Percentiles rank a stretch among this genome's conserved stretches.
phyloP scores from a whole-genome alignment of 2,797 vertebrate species.

The Gymnopithys bicolor region DNA sequence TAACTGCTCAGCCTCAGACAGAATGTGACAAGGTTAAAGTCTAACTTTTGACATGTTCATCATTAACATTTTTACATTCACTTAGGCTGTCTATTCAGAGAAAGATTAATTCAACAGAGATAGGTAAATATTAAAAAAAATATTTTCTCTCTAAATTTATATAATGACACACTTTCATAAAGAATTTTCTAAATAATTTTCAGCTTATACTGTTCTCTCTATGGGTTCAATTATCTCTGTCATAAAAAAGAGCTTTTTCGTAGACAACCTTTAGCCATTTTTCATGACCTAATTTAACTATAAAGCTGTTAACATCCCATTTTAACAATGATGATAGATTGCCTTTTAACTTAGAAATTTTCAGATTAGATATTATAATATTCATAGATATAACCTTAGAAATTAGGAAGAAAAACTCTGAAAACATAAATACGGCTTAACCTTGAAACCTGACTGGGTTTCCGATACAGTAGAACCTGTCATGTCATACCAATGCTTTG shows the following conservation, averaged over 20 bases:
- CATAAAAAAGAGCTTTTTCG: constrained; percentile 76
- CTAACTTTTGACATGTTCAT: constrained; percentile 56
- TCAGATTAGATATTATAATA: constrained; percentile 70
- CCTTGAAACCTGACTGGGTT: constrained; percentile 71
- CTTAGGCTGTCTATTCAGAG: constrained; percentile 46
- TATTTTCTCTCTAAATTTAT: constrained; percentile 77
- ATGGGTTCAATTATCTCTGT: constrained; percentile 80
- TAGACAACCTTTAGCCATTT: constrained; percentile 73
- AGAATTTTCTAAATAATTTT: constrained; percentile 80
- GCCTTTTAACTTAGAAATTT: constrained; percentile 68
- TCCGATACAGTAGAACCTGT: constrained; percentile 14
- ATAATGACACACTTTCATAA: constrained; percentile 74
- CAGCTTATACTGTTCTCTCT: constrained; percentile 77
- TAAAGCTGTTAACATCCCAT: constrained; percentile 72
- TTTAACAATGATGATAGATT: constrained; percentile 75
- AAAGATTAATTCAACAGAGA: constrained; percentile 69
- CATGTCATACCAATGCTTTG: neutral
- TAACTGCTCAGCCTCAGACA: constrained; percentile 15
- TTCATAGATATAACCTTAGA: constrained; percentile 68
- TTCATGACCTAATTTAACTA: constrained; percentile 74
- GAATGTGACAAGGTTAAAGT: constrained; percentile 66
- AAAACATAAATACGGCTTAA: constrained; percentile 73
- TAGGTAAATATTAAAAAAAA: constrained; percentile 74
- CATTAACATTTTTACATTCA: constrained; percentile 65
- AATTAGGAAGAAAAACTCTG: constrained; percentile 46